Percentiles rank a stretch among this genome's conserved stretches.
These are phyloP conservation scores for Liodrosophila aerea DNA, from an alignment of 2,888 invertebrate genomes.

Conservation along the genomic window DNA sequence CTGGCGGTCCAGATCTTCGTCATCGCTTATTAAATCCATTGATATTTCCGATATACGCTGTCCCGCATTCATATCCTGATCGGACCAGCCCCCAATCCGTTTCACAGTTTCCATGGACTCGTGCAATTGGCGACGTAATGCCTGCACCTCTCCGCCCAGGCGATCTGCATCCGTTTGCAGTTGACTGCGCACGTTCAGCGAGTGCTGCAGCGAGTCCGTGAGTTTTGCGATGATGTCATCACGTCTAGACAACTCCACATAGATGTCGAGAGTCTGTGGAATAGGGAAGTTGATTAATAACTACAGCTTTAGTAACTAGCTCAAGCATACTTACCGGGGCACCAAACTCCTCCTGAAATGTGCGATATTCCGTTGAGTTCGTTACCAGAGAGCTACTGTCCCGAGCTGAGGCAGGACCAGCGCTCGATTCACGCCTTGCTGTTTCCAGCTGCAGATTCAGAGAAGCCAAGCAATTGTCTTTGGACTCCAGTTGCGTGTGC, in stretches of 20 bases:
- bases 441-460: slow-evolving; percentile 79
- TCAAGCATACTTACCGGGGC: slow-evolving; percentile 84
- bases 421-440: slow-evolving; percentile 67
- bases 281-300: neutral
- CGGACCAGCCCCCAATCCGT: slow-evolving; percentile 71
- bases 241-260: slow-evolving; percentile 87
- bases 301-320: neutral
- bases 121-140: slow-evolving; percentile 83
- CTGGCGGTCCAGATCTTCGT: slow-evolving; percentile 81
- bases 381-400: slow-evolving; percentile 81
- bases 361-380: slow-evolving; percentile 87
- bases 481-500: slow-evolving; percentile 76
- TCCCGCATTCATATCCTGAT: slow-evolving; percentile 80
- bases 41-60: slow-evolving; percentile 82
- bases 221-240: slow-evolving; percentile 89
- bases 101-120: slow-evolving; percentile 82
- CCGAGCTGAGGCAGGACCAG: slow-evolving; percentile 76
- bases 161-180: slow-evolving; percentile 86
- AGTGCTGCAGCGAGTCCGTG: slow-evolving; percentile 87
- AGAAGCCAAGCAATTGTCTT: slow-evolving; percentile 79
- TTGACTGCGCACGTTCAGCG: slow-evolving; percentile 85
- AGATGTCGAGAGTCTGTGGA: slow-evolving; percentile 88
- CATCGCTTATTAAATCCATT: slow-evolving; percentile 82
- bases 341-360: slow-evolving; percentile 87
- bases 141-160: slow-evolving; percentile 85